Evolutionary conservation across 2,888 invertebrate species (phyloP).

Genomic region (Leptinotarsa rubiginosa): DNA sequence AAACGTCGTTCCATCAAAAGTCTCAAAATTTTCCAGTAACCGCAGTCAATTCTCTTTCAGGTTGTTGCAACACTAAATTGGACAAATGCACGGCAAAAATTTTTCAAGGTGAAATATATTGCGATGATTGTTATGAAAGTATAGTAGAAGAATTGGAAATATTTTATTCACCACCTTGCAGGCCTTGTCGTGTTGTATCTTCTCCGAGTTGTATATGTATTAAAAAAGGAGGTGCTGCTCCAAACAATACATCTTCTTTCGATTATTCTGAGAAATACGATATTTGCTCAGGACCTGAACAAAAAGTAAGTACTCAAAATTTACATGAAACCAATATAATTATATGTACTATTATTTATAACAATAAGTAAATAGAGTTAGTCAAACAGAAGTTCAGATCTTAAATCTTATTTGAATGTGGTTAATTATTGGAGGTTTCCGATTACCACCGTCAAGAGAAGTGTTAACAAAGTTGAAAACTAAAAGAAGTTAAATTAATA

Average conservation of each 20-base stretch:
- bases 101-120: conserved; percentile 55
- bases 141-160: conserved; percentile 48
- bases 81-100: conserved; percentile 53
- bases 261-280: conserved; percentile 38
- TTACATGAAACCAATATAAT: not conserved
- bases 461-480: too few relatives aligned
- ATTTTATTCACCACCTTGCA: conserved; percentile 32
- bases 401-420: too few relatives aligned
- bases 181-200: conserved; percentile 48
- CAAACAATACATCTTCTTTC: conserved; percentile 23
- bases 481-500: too few relatives aligned
- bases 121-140: conserved; percentile 46
- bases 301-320: conserved; percentile 28
- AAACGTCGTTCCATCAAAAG: not conserved
- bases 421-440: too few relatives aligned
- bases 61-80: conserved; percentile 50
- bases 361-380: too few relatives aligned
- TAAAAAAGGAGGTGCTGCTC: conserved; percentile 30
- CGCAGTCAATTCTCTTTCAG: conserved; percentile 43
- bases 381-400: too few relatives aligned
- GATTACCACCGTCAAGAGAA: too few relatives aligned
- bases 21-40: not conserved
- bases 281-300: conserved; percentile 37
- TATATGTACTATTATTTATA: too few relatives aligned
- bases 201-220: conserved; percentile 48